Percentiles rank a stretch among this genome's conserved stretches.
Conservation (phyloP, 2,888 invertebrate species). For the Agrypnus murinus region DNA sequence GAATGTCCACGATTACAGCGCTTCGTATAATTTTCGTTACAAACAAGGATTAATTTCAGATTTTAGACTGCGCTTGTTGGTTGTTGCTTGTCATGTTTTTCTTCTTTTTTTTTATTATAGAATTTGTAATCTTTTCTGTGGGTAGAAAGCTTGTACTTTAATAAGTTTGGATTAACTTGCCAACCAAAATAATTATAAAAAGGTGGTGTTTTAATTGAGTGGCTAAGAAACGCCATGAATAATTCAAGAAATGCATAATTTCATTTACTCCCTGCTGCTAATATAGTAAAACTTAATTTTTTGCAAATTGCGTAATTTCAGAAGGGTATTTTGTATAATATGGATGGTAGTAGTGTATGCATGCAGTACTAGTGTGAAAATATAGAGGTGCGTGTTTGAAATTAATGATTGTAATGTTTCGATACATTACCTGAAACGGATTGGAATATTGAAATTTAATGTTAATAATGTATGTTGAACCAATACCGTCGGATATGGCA, state of each 20-base stretch:
- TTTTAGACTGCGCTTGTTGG: not conserved
- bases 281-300: not conserved
- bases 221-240: constrained; percentile 24
- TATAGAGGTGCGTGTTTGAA: not conserved
- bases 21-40: not conserved
- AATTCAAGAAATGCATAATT: constrained; percentile 30
- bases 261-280: constrained; percentile 11
- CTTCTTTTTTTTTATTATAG: not conserved
- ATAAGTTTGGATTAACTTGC: constrained; percentile 15
- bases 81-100: not conserved
- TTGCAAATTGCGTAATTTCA: constrained; percentile 6
- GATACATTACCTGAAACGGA: constrained; percentile 13
- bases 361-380: too few species aligned
- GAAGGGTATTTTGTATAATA: too few species aligned
- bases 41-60: constrained; percentile 2
- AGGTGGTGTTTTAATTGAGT: constrained; percentile 23
- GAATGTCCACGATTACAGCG: not conserved
- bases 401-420: constrained; percentile 17
- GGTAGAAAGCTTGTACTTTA: not conserved
- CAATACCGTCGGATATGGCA: constrained; percentile 10
- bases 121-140: constrained; percentile 7
- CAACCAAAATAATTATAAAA: constrained; percentile 24
- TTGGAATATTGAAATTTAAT: constrained; percentile 6
- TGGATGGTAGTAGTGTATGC: too few species aligned
- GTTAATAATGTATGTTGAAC: constrained; percentile 13